phyloP scores from a whole-genome alignment of 2,797 vertebrate genomes.

The Bufotes viridis region DNA sequence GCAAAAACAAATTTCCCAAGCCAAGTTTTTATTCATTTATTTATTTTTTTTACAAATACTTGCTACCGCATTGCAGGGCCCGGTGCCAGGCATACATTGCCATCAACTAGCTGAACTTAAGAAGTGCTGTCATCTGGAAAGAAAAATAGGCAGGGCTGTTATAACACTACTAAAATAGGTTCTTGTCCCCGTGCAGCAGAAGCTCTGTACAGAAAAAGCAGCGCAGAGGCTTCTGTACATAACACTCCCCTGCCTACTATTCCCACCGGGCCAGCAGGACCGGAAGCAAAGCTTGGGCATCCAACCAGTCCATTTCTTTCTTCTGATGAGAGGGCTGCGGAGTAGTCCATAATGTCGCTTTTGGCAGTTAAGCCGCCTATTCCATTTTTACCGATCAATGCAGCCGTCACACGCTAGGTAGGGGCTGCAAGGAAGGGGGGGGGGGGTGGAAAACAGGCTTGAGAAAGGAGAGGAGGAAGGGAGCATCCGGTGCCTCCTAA shows the following conservation, averaged over 20 bases:
- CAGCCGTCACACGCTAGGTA: constrained; percentile 74
- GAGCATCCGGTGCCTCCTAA: constrained; percentile 77
- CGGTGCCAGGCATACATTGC: constrained; percentile 26
- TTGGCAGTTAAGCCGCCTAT: constrained; percentile 73
- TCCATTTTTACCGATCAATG: constrained; percentile 82
- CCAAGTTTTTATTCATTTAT: not conserved
- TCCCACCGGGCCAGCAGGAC: constrained; percentile 49
- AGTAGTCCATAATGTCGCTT: constrained; percentile 73
- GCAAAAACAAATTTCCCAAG: not conserved
- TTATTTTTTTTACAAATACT: not conserved
- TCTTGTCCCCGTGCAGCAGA: not conserved
- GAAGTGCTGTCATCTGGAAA: constrained; percentile 29
- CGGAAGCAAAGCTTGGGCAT: constrained; percentile 68
- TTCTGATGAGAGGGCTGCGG: constrained; percentile 70
- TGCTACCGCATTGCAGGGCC: constrained; percentile 50
- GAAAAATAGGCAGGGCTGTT: constrained; percentile 50
- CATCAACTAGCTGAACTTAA: constrained; percentile 40
- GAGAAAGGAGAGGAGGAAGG: constrained; percentile 59
- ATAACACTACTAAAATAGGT: constrained; percentile 42
- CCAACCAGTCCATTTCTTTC: constrained; percentile 64
- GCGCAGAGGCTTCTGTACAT: constrained; percentile 5
- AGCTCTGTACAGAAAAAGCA: not conserved
- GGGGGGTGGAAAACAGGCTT: constrained; percentile 61
- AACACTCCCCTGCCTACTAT: constrained; percentile 54
- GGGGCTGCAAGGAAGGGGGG: constrained; percentile 66